Base-by-base conservation (phyloP, 2,113 vertebrate species). In the Cephalopholis sonnerati region DNA sequence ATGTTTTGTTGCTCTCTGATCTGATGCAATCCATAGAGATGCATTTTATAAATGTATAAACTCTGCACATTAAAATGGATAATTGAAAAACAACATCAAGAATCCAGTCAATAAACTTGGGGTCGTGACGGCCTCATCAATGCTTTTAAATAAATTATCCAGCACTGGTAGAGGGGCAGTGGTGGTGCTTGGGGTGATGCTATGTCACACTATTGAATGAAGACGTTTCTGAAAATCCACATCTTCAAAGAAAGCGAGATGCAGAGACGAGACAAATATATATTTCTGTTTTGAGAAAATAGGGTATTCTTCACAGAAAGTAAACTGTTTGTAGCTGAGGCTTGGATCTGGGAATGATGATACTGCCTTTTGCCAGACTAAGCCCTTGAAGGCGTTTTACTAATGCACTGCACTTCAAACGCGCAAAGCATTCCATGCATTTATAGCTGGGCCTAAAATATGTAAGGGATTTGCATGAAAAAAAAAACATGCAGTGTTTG, bases 401-500 rank as follows among this genome's bases (percentile, higher is more conserved):
- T 89, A 90, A 90, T 92, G 85, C 80, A 82, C 41, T 53, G 64
- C 90, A 91, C 90, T 90, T 92, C 90, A 94, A 90, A 93, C 64
- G 58, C 3, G 58, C 68, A 67, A 73, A 87, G 82, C 76, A 70
- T 86, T 81, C 88, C 86, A 54, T 74, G 81, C 90, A 87, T 90
- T 91, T 91, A 86, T 73, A 89, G 84, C 82, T 41, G n/a, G 67
- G 74, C 77, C 84, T 84, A 67, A 89, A 94, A 92, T 92, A 93
- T 92, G 87, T 83, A 81, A 83, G 74, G 77, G 85, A 87, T 93
- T 93, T 93, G 83, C 85, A 93, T 89, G 69, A 44, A 9, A 12
- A 82, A 89, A 79, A 91, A 84, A 83, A 81, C 58, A 87, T 32
- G 32, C 55, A 70, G 62, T 83, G 80, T 89, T 85, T 90, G 75